Conservation (phyloP, 2,888 invertebrate species). For the Apeira syringaria region DNA sequence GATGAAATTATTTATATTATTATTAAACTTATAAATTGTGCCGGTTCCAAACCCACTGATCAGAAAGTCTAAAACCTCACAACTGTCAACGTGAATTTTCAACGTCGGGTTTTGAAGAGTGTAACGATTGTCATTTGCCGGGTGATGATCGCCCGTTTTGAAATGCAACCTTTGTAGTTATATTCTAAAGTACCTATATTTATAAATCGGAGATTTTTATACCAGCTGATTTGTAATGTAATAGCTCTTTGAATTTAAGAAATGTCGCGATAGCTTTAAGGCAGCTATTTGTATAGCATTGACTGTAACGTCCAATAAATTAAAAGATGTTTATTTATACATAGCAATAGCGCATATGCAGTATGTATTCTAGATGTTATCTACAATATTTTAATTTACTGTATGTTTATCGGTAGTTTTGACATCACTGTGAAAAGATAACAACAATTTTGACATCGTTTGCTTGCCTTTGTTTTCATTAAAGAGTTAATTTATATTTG, state of each 20-base stretch:
- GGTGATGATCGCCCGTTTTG: too few relatives aligned
- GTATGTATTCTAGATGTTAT: conserved; percentile 54
- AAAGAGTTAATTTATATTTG: conserved; percentile 49
- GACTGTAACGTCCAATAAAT: conserved; percentile 48
- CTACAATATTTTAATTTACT: conserved; percentile 40
- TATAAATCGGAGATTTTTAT: too few relatives aligned
- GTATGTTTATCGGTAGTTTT: conserved; percentile 34
- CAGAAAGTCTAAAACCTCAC: too few relatives aligned
- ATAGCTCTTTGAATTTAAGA: conserved; percentile 19
- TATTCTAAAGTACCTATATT: too few relatives aligned
- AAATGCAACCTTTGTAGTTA: too few relatives aligned
- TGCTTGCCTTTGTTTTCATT: conserved; percentile 64
- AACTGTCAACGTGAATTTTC: too few relatives aligned
- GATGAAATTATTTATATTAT: too few relatives aligned
- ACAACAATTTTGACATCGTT: conserved; percentile 53
- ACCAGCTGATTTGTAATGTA: too few relatives aligned
- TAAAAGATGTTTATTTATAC: conserved; percentile 47
- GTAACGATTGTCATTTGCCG: too few relatives aligned
- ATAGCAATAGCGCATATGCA: conserved; percentile 34
- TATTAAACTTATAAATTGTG: too few relatives aligned
- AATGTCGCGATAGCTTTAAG: conserved; percentile 37
- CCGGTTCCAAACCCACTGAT: too few relatives aligned
- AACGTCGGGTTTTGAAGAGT: too few relatives aligned
- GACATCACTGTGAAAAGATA: conserved; percentile 49
- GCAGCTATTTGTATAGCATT: conserved; percentile 27